Evolutionary conservation across 2,888 invertebrate genomes (phyloP).

Genomic region (Augochlorella aurata): DNA sequence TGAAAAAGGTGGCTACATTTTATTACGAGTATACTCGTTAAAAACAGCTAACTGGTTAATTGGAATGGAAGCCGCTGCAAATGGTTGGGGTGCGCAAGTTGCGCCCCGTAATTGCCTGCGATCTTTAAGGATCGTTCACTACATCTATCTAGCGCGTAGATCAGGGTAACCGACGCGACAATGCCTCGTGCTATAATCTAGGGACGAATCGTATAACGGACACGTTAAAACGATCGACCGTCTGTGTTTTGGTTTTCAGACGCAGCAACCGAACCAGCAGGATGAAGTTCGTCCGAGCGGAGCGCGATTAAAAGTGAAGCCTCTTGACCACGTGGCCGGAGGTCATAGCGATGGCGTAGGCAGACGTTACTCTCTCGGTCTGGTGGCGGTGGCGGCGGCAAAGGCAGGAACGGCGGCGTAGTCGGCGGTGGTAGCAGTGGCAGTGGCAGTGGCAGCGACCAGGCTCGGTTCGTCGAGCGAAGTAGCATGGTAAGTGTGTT

Average conservation of each 20-base stretch:
- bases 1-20: no score
- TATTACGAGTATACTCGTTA: no score
- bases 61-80: no score
- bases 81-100: no score
- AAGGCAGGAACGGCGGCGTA: conserved; percentile 28
- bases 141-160: no score
- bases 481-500: conserved; percentile 75
- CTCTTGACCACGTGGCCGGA: conserved; percentile 64
- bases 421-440: conserved; percentile 43
- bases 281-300: conserved; percentile 25
- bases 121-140: no score
- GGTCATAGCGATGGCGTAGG: conserved; percentile 63
- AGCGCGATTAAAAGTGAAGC: conserved; percentile 68
- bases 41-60: no score
- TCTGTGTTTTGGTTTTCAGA: background rate
- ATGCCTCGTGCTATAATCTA: background rate
- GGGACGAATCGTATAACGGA: background rate
- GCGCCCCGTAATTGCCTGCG: no score
- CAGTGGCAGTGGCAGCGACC: conserved; percentile 26
- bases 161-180: no score
- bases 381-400: conserved; percentile 30
- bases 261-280: background rate
- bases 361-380: conserved; percentile 61
- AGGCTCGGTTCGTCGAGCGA: conserved; percentile 47
- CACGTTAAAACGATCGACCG: background rate